A percentile compares a stretch with the other conserved stretches of the same genome.
Conservation (phyloP, 2,888 invertebrate species). For the Diarsia mendica region DNA sequence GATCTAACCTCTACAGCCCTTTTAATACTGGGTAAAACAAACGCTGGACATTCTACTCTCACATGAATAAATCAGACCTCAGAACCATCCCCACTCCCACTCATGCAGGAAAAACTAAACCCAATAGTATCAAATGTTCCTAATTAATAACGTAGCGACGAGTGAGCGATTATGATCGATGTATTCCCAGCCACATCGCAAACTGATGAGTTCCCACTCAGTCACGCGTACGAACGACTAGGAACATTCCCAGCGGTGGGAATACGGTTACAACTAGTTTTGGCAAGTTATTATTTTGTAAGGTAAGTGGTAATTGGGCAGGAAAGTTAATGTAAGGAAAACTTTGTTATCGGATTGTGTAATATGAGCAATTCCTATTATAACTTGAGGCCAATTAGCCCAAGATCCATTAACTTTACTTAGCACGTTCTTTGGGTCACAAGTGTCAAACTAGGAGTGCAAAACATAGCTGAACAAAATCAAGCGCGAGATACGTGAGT, state of each 20-base stretch:
- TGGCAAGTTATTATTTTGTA: slow-evolving; percentile 18
- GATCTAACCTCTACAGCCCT: too few relatives aligned
- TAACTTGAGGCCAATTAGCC: neutral
- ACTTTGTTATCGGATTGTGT: slow-evolving; percentile 3
- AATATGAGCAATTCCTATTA: neutral
- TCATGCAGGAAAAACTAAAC: neutral
- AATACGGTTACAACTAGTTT: slow-evolving; percentile 22
- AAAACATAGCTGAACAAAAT: neutral
- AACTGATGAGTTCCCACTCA: slow-evolving; percentile 11
- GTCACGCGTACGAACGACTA: slow-evolving; percentile 17
- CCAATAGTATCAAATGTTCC: slow-evolving; percentile 3
- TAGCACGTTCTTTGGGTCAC: neutral
- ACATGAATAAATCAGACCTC: neutral
- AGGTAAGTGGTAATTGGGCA: neutral
- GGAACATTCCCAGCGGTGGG: slow-evolving; percentile 13
- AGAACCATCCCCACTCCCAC: neutral
- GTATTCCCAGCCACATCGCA: slow-evolving; percentile 17
- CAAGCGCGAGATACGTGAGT: neutral
- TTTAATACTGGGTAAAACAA: too few relatives aligned
- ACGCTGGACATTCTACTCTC: neutral
- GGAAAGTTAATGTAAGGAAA: neutral
- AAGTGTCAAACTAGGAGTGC: neutral
- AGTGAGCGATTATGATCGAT: slow-evolving; percentile 58
- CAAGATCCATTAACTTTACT: neutral
- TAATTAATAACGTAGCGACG: slow-evolving; percentile 45